Base-by-base conservation (phyloP, 1,140 invertebrate genomes). In the Zaprionus ghesquierei region DNA sequence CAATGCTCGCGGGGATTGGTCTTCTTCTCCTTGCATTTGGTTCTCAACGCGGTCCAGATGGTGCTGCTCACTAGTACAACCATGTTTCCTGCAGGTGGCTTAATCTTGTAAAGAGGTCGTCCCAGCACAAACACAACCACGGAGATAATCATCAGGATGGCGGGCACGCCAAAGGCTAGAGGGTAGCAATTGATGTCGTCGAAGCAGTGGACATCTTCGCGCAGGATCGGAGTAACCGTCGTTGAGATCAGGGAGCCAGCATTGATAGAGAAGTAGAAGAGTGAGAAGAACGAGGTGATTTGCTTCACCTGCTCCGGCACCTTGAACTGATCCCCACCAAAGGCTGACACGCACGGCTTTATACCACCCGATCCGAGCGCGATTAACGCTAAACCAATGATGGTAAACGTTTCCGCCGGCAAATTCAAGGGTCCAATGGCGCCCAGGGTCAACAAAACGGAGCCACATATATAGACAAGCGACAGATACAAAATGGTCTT, bases 261-360 rank as follows among this genome's bases (percentile, higher is more conserved):
- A 90, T 99, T 99, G 78, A 99, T 98, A 20, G 97, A 94, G 79
- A 98, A 97, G 93, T 99, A 99, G 92, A 98, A 99, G 5, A 98
- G 92, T 0, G 97, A 98, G 92, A 99, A 99, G 93, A 98, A 99
- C 65, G 95, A 95, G 0, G 94, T 94, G 27, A 98, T 93, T 84
- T 98, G 95, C 78, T 93, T 93, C 80, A 95, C 95, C 92, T 96
- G 97, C 86, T 96, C 94, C 1, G 97, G 97, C 29, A 97, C 76
- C 69, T 94, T 93, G 92, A 98, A 98, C 93, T 99, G 99, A 93
- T 99, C 98, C 1, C 98, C 99, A 20, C 99, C 99, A 92, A 99
- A 99, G 0, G 98, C 97, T 0, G 97, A 95, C 0, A 99, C 98
- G 91, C 98, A 99, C 0, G 99, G 98, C 91, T 99, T 99, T 85